Percentiles rank a stretch among this genome's conserved stretches.
These are phyloP conservation scores for Phasianus colchicus DNA, from an alignment of 2,113 vertebrate genomes.

Conservation along the genomic window DNA sequence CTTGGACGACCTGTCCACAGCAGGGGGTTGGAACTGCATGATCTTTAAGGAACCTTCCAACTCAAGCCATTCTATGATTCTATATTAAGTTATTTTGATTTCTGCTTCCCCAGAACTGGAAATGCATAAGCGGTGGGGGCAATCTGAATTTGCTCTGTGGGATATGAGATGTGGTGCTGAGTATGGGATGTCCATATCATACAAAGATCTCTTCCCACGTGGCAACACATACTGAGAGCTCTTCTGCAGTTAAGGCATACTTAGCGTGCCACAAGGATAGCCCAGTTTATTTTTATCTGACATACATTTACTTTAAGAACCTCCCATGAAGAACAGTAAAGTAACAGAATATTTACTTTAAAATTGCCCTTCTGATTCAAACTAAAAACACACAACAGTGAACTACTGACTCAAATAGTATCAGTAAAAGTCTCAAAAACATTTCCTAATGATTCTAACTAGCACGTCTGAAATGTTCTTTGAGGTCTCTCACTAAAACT, in stretches of 20 bases:
- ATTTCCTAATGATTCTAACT: neutral
- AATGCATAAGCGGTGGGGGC: neutral
- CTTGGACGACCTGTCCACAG: too few species aligned
- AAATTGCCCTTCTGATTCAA: neutral
- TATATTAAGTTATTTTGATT: neutral
- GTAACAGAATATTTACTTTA: neutral
- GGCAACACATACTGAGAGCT: neutral
- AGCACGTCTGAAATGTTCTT: neutral
- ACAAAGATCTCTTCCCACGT: neutral
- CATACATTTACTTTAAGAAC: neutral
- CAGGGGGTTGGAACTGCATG: too few species aligned
- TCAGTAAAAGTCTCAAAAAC: neutral
- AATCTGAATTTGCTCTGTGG: neutral
- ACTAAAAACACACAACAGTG: neutral
- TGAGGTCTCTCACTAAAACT: neutral
- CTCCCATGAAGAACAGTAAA: neutral
- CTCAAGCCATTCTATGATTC: too few species aligned
- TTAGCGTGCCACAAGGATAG: neutral
- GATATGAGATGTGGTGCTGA: neutral
- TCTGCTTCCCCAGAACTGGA: neutral
- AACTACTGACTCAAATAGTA: neutral
- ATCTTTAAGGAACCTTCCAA: too few species aligned
- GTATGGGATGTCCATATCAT: neutral
- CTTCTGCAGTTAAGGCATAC: neutral
- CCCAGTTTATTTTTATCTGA: neutral